phyloP scores from a whole-genome alignment of 1,140 invertebrate genomes.

The Brachionus sp. region DNA sequence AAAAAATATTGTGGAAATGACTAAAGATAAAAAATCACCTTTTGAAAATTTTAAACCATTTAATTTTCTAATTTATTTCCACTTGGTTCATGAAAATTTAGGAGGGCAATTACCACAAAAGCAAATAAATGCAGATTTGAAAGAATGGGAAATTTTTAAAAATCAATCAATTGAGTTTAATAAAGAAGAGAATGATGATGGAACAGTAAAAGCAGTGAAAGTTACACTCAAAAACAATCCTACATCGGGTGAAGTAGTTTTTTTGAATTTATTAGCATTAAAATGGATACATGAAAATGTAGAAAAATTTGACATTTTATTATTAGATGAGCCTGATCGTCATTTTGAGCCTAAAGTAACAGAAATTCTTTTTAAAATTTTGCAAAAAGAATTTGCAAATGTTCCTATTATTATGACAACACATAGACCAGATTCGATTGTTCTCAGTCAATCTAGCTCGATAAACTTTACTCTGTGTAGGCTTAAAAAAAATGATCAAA shows the following conservation, averaged over 20 bases:
- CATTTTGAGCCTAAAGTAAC: background rate
- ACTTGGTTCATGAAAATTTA: background rate
- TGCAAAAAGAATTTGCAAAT: background rate
- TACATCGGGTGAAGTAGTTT: background rate
- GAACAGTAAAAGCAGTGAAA: background rate
- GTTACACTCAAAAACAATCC: background rate
- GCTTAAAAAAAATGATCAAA: background rate
- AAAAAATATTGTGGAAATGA: too few relatives aligned
- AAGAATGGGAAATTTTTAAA: background rate
- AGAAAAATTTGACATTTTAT: background rate
- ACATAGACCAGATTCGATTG: background rate
- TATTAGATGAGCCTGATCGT: conserved; percentile 9
- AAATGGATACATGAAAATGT: background rate
- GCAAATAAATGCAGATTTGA: background rate
- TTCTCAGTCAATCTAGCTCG: background rate
- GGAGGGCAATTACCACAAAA: background rate
- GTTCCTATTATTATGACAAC: background rate
- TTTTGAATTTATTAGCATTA: background rate
- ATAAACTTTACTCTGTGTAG: background rate
- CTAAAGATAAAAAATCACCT: background rate
- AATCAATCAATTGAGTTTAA: background rate
- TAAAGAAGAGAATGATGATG: too few relatives aligned
- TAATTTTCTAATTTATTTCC: background rate
- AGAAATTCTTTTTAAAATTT: background rate
- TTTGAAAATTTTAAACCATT: background rate